Evolutionary conservation across 2,888 invertebrate species (phyloP), one percentile per base, ranked within the genome.

Genomic region (Ophion obscuratus): DNA sequence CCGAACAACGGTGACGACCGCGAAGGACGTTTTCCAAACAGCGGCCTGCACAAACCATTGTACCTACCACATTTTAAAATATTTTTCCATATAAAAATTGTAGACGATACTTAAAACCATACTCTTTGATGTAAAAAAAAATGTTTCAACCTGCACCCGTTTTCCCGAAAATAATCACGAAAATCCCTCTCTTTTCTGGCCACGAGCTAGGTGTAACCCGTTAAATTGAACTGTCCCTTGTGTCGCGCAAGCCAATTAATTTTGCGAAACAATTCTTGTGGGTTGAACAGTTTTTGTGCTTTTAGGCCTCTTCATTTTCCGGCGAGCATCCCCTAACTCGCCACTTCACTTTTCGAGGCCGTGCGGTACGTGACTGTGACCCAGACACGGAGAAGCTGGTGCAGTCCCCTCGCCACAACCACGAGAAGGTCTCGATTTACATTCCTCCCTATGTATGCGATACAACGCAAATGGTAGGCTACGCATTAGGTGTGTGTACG

Each of bases 351-450:
- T 78, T 78, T 67, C 40, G 81, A 81, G 59, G 76, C 70, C 64
- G 44, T 1, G 57, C 20, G n/a, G 68, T 79, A 85, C 85, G 74
- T 82, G 85, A 81, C 85, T 66, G 66, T 62, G 66, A 76, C 66
- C 81, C 76, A 81, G 84, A 84, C 66, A 77, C 76, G 64, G 59
- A 62, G 74, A 81, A 81, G 70, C 74, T 81, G 61, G 74, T 73
- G 71, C 81, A 74, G 74, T 61, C 67, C 27, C 53, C 68, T 40
- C 75, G 47, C 75, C 64, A 17, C 66, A 67, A 53, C 71, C 84
- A 67, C 70, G 57, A n/a, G 40, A 57, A 44, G 44, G 74, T 85
- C 62, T 85, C 84, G 59, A 68, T 81, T 85, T 81, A 81, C 81
- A 78, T 81, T 74, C 44, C 62, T 81, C 14, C 61, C 62, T 68